Evolutionary conservation across 2,113 vertebrate species (phyloP).

Genomic region (Ptilorrhoa leucosticta): DNA sequence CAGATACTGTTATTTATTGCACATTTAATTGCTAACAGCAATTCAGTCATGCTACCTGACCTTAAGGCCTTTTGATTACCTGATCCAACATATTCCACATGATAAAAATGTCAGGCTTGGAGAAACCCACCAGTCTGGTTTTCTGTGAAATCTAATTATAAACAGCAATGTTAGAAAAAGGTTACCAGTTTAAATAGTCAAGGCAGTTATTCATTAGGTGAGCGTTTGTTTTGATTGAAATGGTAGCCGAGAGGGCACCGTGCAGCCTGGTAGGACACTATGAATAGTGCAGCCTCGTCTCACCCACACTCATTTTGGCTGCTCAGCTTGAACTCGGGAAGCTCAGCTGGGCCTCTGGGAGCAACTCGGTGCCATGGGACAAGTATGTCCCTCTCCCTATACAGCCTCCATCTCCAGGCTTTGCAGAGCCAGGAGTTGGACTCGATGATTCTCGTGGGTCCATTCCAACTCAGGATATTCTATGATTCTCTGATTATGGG

Average conservation of each 20-base stretch:
- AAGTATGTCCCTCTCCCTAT: fast-evolving
- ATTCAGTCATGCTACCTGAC: constrained; percentile 33
- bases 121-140: constrained; percentile 9
- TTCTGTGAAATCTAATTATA: constrained; percentile 48
- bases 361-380: fast-evolving
- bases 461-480: neutral
- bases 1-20: constrained; percentile 28
- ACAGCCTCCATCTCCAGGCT: neutral
- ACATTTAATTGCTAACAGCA: constrained; percentile 50
- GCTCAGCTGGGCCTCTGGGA: neutral
- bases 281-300: neutral
- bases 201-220: neutral
- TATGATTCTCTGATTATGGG: neutral
- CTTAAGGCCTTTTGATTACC: constrained; percentile 38
- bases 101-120: constrained; percentile 21
- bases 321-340: neutral
- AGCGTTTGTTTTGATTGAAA: neutral
- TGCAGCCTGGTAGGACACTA: neutral
- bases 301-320: neutral
- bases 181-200: neutral
- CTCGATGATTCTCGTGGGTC: neutral
- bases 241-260: neutral
- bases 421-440: neutral
- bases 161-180: neutral
- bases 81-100: constrained; percentile 39